phyloP scores from a whole-genome alignment of 2,113 vertebrate genomes.

The Datnioides undecimradiatus region DNA sequence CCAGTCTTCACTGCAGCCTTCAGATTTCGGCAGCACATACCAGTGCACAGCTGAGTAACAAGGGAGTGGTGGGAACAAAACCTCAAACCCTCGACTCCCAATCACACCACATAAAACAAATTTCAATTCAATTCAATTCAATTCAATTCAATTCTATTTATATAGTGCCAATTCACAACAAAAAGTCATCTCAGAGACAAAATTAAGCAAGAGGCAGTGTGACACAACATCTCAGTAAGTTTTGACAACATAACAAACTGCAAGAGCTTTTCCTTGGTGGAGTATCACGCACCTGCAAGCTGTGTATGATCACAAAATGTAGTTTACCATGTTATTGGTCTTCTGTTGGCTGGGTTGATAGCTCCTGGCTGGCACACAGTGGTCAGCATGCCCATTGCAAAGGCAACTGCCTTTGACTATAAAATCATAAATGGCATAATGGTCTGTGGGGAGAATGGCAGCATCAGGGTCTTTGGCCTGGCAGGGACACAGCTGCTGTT shows the following conservation, averaged over 20 bases:
- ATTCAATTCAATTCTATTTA: too few species aligned
- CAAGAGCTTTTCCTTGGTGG: background rate
- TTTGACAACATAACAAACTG: constrained; percentile 28
- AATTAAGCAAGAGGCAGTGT: background rate
- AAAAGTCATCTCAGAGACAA: too few species aligned
- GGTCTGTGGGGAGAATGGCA: constrained; percentile 73
- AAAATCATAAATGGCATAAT: constrained; percentile 92
- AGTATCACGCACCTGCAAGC: constrained; percentile 7
- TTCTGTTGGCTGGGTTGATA: constrained; percentile 79
- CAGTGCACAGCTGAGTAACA: constrained; percentile 45
- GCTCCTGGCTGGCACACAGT: constrained; percentile 83
- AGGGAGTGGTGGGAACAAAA: constrained; percentile 61
- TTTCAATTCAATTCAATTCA: too few species aligned
- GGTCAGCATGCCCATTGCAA: constrained; percentile 93
- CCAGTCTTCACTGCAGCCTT: constrained; percentile 49
- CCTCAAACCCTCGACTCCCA: constrained; percentile 20
- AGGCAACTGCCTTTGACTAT: constrained; percentile 95
- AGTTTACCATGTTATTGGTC: constrained; percentile 85
- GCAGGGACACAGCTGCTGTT: constrained; percentile 89
- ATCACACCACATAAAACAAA: constrained; percentile 37
- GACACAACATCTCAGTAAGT: constrained; percentile 11
- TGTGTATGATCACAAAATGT: background rate
- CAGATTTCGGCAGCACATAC: constrained; percentile 42
- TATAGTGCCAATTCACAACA: too few species aligned
- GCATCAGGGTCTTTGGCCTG: constrained; percentile 59